These are phyloP conservation scores for Pseudomyrmex flavicornis DNA, from an alignment of 1,140 invertebrate genomes.

Conservation along the genomic window DNA sequence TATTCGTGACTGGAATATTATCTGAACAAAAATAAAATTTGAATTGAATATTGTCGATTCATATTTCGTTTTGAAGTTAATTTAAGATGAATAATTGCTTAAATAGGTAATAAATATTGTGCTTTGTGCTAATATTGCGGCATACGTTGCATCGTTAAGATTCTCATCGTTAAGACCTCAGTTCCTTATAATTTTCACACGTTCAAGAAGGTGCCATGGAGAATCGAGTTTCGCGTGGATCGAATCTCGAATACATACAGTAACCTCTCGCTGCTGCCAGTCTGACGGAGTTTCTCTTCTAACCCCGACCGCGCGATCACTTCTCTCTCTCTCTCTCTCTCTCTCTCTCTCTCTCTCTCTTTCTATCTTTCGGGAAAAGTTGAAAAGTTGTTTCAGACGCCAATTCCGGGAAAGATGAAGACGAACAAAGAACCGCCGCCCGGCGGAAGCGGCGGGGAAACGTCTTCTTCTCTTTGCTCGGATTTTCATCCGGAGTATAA, in stretches of 20 bases:
- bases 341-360: neutral
- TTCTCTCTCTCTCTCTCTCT: too few species aligned
- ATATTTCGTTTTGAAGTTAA: too few species aligned
- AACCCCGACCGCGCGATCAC: conserved; percentile 26
- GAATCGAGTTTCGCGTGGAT: conserved; percentile 21
- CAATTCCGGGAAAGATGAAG: conserved; percentile 64
- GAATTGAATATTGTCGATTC: too few species aligned
- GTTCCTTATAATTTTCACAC: conserved; percentile 22
- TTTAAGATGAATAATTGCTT: too few species aligned
- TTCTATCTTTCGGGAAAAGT: conserved; percentile 40
- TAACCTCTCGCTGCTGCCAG: neutral
- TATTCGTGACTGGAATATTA: too few species aligned
- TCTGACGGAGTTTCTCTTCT: conserved; percentile 12
- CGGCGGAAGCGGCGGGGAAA: conserved; percentile 43
- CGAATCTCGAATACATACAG: conserved; percentile 8
- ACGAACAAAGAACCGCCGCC: conserved; percentile 59
- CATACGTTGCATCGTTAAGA: neutral
- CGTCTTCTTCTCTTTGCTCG: conserved; percentile 26
- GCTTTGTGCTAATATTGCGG: neutral
- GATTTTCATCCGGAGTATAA: conserved; percentile 59
- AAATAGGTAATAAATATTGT: too few species aligned
- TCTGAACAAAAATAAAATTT: too few species aligned
- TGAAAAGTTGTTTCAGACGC: conserved; percentile 69
- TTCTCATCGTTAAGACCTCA: neutral
- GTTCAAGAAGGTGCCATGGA: neutral